Conservation (phyloP, 2,113 vertebrate species). For the Apaloderma vittatum region DNA sequence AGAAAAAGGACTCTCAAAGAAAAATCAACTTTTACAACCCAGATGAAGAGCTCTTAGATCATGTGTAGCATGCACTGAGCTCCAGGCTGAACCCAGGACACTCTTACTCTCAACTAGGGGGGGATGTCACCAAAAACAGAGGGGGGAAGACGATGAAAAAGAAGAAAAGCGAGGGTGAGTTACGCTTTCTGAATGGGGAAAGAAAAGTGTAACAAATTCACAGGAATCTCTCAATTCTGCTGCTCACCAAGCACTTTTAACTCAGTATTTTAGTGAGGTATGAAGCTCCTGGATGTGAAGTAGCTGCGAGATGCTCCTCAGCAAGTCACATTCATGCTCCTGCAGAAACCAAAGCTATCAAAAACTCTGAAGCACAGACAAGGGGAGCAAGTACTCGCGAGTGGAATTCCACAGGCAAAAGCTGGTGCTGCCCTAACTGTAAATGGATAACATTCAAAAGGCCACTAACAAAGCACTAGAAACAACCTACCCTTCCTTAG, state of each 20-base stretch:
- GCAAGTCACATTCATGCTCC: not conserved
- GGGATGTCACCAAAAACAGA: not conserved
- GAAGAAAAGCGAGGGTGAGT: not conserved
- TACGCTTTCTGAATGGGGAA: not conserved
- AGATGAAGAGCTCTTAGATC: not conserved
- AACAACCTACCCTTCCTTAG: not conserved
- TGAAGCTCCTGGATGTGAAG: not conserved
- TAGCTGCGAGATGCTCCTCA: not conserved
- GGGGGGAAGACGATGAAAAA: not conserved
- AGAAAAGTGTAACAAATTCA: not conserved
- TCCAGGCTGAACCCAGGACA: not conserved
- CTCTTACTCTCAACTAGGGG: fast-evolving
- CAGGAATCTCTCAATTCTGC: not conserved
- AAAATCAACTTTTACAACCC: not conserved
- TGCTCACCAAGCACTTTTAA: not conserved
- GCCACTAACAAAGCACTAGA: not conserved
- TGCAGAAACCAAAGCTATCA: not conserved
- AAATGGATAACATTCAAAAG: not conserved
- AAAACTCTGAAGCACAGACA: not conserved
- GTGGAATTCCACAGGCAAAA: not conserved
- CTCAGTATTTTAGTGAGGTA: fast-evolving
- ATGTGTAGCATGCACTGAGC: fast-evolving
- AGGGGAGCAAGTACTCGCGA: fast-evolving
- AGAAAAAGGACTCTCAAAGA: not conserved
- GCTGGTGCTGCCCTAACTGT: not conserved